Evolutionary conservation across 92 coral and sea anemone species (phyloP).

Genomic region (Phenganax subtilis): DNA sequence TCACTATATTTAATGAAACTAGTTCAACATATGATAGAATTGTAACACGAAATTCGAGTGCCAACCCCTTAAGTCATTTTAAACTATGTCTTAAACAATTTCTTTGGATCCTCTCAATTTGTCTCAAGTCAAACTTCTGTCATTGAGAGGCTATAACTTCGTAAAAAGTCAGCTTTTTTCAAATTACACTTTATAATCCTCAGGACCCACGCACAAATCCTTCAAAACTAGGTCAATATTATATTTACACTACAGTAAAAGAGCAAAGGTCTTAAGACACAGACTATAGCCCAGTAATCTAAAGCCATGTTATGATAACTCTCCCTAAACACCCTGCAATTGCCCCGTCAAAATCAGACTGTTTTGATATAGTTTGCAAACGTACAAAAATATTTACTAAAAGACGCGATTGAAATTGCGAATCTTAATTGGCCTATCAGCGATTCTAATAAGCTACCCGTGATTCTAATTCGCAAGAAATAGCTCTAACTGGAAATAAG

Average conservation of each 20-base stretch:
- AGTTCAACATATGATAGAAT: neutral
- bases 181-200: neutral
- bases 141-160: neutral
- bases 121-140: too few species aligned
- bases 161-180: neutral
- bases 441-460: too few species aligned
- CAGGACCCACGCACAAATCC: neutral
- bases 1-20: neutral
- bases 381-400: too few species aligned
- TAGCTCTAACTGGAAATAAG: too few species aligned
- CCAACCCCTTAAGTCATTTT: neutral
- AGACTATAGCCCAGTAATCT: neutral
- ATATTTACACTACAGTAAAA: constrained; percentile 7
- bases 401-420: too few species aligned
- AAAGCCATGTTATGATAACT: neutral
- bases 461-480: too few species aligned
- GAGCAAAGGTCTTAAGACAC: neutral
- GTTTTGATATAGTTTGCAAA: neutral
- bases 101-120: too few species aligned
- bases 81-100: too few species aligned
- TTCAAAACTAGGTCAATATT: neutral
- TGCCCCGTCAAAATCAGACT: neutral
- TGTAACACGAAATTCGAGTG: neutral
- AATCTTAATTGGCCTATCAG: too few species aligned
- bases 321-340: neutral